Conservation (phyloP, 2,113 vertebrate species). For the Papio anubis region DNA sequence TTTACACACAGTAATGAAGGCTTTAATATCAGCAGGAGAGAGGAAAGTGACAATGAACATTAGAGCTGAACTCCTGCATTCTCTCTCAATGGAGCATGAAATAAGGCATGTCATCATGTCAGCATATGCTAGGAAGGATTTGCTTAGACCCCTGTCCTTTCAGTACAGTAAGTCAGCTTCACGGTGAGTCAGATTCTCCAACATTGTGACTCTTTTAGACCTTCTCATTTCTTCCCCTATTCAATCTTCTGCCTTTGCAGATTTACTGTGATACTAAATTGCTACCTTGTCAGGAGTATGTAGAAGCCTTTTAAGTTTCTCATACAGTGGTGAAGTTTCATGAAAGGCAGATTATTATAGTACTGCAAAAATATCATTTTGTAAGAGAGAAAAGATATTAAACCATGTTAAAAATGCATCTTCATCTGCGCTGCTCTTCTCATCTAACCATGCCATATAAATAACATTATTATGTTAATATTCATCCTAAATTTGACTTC, state of each 20-base stretch:
- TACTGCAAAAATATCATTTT: constrained; percentile 38
- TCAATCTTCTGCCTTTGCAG: constrained; percentile 16
- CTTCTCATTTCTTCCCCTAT: constrained; percentile 28
- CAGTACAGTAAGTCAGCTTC: background rate
- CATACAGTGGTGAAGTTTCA: background rate
- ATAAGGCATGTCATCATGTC: constrained; percentile 70
- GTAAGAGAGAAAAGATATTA: constrained; percentile 14
- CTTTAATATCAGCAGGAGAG: constrained; percentile 63
- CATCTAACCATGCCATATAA: background rate
- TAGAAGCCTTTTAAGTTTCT: constrained; percentile 46
- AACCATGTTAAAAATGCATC: background rate
- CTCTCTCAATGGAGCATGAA: constrained; percentile 77
- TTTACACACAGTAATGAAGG: constrained; percentile 65
- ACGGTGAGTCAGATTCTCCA: background rate
- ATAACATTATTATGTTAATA: background rate
- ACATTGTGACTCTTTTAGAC: background rate
- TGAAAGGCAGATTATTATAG: constrained; percentile 44
- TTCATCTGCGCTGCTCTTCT: background rate
- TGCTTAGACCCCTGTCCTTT: background rate
- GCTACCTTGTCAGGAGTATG: constrained; percentile 50
- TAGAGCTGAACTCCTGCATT: constrained; percentile 41
- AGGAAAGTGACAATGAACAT: constrained; percentile 57
- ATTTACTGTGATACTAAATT: constrained; percentile 53
- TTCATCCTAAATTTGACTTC: background rate
- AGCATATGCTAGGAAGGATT: constrained; percentile 22